phyloP scores from a whole-genome alignment of 2,888 invertebrate genomes.

The Thera obeliscata region DNA sequence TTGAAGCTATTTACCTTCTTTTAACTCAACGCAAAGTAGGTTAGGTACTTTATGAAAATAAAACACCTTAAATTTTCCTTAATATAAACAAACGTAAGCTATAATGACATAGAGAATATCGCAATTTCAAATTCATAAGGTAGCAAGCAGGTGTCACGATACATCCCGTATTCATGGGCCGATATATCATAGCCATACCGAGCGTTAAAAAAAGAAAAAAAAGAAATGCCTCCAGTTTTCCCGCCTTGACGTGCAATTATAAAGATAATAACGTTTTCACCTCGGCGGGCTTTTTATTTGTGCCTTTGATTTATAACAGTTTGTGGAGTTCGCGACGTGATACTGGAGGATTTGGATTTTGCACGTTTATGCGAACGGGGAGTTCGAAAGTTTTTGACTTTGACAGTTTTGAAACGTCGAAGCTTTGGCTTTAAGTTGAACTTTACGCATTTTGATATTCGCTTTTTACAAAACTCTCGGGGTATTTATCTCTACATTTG shows the following conservation, averaged over 20 bases:
- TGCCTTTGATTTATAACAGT: constrained; percentile 80
- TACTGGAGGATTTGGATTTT: constrained; percentile 31
- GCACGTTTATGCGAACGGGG: constrained; percentile 34
- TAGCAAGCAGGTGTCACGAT: constrained; percentile 75
- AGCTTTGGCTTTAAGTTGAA: constrained; percentile 24
- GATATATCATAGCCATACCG: constrained; percentile 74
- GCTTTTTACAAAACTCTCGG: constrained; percentile 18
- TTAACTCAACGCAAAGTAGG: background rate
- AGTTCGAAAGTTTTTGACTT: constrained; percentile 26
- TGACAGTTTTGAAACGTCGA: constrained; percentile 32
- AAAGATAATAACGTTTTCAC: constrained; percentile 84
- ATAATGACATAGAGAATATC: constrained; percentile 68
- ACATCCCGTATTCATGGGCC: constrained; percentile 82
- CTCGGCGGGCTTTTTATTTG: constrained; percentile 79
- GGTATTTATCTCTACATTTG: constrained; percentile 27
- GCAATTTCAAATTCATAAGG: constrained; percentile 79
- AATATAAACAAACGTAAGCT: constrained; percentile 49
- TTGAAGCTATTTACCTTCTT: too few relatives aligned
- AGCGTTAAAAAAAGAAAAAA: constrained; percentile 63
- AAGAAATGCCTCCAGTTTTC: constrained; percentile 61
- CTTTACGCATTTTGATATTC: constrained; percentile 17
- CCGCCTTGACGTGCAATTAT: constrained; percentile 83
- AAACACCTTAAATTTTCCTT: constrained; percentile 31
- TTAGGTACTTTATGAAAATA: constrained; percentile 9
- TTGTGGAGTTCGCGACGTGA: constrained; percentile 56